Evolutionary conservation across 2,888 invertebrate genomes (phyloP), one percentile per base, ranked within the genome.

Genomic region (Xylocampa areola): DNA sequence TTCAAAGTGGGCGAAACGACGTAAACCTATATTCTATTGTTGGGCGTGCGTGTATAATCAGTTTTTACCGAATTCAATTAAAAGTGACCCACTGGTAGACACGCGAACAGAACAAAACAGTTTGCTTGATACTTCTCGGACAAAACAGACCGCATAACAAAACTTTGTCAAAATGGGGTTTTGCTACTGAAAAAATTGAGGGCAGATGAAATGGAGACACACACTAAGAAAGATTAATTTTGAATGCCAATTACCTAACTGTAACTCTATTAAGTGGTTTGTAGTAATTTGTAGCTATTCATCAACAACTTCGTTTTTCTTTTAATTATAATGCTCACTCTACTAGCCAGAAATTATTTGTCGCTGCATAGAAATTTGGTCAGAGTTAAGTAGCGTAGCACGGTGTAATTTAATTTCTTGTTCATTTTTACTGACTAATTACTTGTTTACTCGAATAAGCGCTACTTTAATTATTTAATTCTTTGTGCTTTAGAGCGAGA

Each of bases 51-150:
- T 91, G 88, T 86, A 88, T 87, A 92, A 90, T 89, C 86, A 83
- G 85, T 89, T 90, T 76, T 89, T 88, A 89, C 85, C 61, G 85
- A 81, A 86, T 91, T 91, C 91, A 91, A 92, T 92, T 92, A 92
- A 89, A 87, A 87, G 76, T 92, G 91, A 91, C 92, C 92, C 83
- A 92, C 87, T 91, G 83, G 55, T 81, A 72, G 73, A 67, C 69
- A 63, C 70, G 68, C 72, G 67, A 67, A 62, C 67, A 67, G 82
- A 85, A 85, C 84, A 87, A 85, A 87, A 79, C 77, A 67, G 58
- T 52, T 59, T 72, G 66, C 68, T 76, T 67, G 58, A 55, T 66
- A 72, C 67, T 61, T 57, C 61, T 68, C 66, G 61, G 57, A 68
- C 72, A 68, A 73, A 80, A 77, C 72, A 70, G 68, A 66, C 61